phyloP scores from a whole-genome alignment of 2,113 vertebrate species.

The Pelobates fuscus region DNA sequence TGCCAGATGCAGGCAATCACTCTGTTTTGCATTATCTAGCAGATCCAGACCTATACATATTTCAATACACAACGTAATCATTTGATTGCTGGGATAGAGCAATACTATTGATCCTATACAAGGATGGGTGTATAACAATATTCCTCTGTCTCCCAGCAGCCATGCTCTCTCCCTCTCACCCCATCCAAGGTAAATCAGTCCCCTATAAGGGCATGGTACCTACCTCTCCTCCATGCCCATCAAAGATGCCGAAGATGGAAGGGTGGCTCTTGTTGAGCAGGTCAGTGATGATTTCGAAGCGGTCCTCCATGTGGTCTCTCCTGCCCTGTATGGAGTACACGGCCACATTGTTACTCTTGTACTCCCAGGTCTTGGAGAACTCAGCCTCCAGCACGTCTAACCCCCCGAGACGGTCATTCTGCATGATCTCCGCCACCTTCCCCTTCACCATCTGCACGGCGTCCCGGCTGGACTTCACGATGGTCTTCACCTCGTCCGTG shows the following conservation, averaged over 20 bases:
- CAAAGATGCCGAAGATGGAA: conserved; percentile 95
- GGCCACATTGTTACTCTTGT: conserved; percentile 90
- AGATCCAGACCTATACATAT: too few relatives aligned
- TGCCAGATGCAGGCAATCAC: too few relatives aligned
- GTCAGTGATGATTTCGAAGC: conserved; percentile 90
- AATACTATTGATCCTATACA: too few relatives aligned
- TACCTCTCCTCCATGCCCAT: conserved; percentile 97
- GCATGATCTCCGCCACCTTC: conserved; percentile 97
- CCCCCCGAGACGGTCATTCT: conserved; percentile 89
- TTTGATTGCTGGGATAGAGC: too few relatives aligned
- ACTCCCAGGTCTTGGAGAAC: conserved; percentile 97
- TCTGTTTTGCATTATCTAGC: too few relatives aligned
- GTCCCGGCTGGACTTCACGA: conserved; percentile 95
- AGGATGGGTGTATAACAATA: too few relatives aligned
- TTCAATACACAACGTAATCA: too few relatives aligned
- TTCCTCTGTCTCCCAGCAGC: too few relatives aligned
- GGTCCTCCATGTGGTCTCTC: conserved; percentile 97
- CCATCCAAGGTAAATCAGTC: too few relatives aligned
- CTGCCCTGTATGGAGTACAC: conserved; percentile 98
- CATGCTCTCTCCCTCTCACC: too few relatives aligned
- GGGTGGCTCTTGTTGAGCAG: conserved; percentile 92
- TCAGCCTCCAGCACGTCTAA: conserved; percentile 90
- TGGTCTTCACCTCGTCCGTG: conserved; percentile 98
- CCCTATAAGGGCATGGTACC: conserved; percentile 59
- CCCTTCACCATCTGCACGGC: conserved; percentile 98